Evolutionary conservation across 2,797 vertebrate genomes (phyloP), one percentile per base, ranked within the genome.

Genomic region (Adrianichthys oophorus): DNA sequence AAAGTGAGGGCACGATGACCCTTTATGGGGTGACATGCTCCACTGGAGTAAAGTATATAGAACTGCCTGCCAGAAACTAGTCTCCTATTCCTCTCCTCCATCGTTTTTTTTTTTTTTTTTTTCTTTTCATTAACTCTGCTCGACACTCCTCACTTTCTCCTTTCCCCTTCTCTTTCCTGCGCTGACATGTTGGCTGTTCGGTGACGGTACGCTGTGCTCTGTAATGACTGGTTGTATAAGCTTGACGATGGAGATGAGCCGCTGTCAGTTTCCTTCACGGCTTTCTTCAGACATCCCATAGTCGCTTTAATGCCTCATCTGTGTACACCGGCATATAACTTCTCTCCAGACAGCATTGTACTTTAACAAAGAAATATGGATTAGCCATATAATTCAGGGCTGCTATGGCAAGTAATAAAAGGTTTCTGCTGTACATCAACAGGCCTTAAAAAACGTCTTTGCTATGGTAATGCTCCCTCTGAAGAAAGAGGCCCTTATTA

Each of bases 401-500:
- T 71, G 40, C 63, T 42, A 56, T 15, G 7, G 76, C 67, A 65
- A 78, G 75, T 70, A 80, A 84, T 85, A 79, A 87, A 84, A 77
- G 73, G 47, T 37, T 64, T 80, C 55, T 65, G 56, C 66, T 83
- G 70, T 76, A 74, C 77, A 82, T 83, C 73, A 82, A 71, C 79
- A 76, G 62, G 75, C 66, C 57, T 48, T 73, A 72, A 81, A 70
- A 82, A 78, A 60, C 74, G 62, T 71, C 56, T 67, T 61, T 63
- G 46, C 74, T 78, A 76, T 78, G 79, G 71, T 75, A 83, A 79
- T 76, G 63, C 69, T 83, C 55, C 62, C 24, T 45, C 68, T 54
- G 69, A 86, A 85, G 82, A 85, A 84, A 86, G 73, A 86, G 72
- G 76, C 78, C 71, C 85, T 82, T 84, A 85, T 87, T 85, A 89